Base-by-base conservation (phyloP, 2,888 invertebrate species). In the Drosophila prostipennis region DNA sequence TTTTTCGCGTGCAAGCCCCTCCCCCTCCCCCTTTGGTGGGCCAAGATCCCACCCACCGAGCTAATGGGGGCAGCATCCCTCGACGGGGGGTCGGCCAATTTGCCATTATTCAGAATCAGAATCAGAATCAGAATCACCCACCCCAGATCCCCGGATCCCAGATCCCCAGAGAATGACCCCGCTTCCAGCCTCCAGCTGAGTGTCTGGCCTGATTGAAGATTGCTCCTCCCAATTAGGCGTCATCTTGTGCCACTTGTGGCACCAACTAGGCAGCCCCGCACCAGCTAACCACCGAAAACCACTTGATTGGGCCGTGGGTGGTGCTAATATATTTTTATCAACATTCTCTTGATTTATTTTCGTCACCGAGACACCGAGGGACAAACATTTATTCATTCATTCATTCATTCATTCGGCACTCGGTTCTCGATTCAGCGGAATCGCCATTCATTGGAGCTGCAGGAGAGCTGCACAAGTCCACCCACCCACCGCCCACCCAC, bases 31-130 rank as follows among this genome's bases (percentile, higher is more conserved):
- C 1, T 45, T 14, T 10, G 14, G 11, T 29, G 29, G n/a, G 45
- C 26, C 19, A 36, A 8, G n/a, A 37, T 37, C 23, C 52, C 53
- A 10, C 64, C 64, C 67, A 55, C 39, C 14, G 67, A 2, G 65
- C 5, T 46, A 58, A 73, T 46, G 36, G 65, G 36, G 40, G 39
- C 65, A 23, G 56, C 55, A 42, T 72, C 54, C 13, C 37, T n/a
- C 37, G 19, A 37, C 39, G 58, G 68, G 68, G 68, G 73, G 55
- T 40, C 29, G 23, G 7, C 42, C 73, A 72, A 72, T 64, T 72
- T 56, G 42, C 6, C 10, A 26, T 13, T 34, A 72, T 72, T 72
- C 72, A 72, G 37, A 10, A 19, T 32, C 7, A 34, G 29, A 29
- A 29, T 29, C 29, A 7, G 29, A 26, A 26, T 1, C 23, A 23